A percentile compares a stretch with the other conserved stretches of the same genome.
Evolutionary conservation across 2,113 vertebrate genomes (phyloP).

Genomic region (Syngnathoides biaculeatus): DNA sequence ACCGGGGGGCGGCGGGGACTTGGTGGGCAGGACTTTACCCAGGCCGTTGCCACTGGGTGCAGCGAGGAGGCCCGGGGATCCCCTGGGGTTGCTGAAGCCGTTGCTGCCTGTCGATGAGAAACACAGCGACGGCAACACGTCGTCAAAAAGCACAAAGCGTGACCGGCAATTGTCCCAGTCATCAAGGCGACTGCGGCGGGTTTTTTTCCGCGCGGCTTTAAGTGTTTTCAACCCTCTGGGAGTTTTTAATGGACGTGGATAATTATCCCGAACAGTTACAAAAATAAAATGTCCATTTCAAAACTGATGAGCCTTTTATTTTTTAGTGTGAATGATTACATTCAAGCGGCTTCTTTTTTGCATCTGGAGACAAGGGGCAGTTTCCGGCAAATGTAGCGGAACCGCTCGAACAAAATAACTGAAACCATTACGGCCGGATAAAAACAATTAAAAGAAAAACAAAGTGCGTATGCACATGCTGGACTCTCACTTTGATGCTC

Average conservation of each 20-base stretch:
- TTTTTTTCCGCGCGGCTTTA: constrained; percentile 65
- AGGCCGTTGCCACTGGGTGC: constrained; percentile 84
- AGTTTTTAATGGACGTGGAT: constrained; percentile 77
- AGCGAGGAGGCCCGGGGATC: constrained; percentile 87
- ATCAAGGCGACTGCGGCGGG: constrained; percentile 49
- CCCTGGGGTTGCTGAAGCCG: constrained; percentile 92
- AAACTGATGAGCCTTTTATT: constrained; percentile 79
- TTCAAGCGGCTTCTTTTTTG: constrained; percentile 60
- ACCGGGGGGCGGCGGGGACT: constrained; percentile 92
- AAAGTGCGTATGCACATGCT: constrained; percentile 29
- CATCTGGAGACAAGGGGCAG: constrained; percentile 69
- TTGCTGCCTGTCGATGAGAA: constrained; percentile 85
- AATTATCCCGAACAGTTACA: constrained; percentile 76
- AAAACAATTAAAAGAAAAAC: constrained; percentile 45
- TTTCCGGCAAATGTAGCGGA: constrained; percentile 78
- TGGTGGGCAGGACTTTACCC: constrained; percentile 94
- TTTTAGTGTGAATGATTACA: constrained; percentile 69
- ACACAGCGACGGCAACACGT: constrained; percentile 58
- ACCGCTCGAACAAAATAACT: constrained; percentile 70
- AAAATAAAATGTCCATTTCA: constrained; percentile 78
- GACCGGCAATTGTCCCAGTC: constrained; percentile 67
- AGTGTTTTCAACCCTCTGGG: constrained; percentile 75
- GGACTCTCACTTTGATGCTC: constrained; percentile 19
- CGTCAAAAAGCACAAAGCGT: constrained; percentile 64
- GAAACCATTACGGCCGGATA: constrained; percentile 60